Conservation (phyloP, 2,888 invertebrate species). For the Flexamia atlantica region DNA sequence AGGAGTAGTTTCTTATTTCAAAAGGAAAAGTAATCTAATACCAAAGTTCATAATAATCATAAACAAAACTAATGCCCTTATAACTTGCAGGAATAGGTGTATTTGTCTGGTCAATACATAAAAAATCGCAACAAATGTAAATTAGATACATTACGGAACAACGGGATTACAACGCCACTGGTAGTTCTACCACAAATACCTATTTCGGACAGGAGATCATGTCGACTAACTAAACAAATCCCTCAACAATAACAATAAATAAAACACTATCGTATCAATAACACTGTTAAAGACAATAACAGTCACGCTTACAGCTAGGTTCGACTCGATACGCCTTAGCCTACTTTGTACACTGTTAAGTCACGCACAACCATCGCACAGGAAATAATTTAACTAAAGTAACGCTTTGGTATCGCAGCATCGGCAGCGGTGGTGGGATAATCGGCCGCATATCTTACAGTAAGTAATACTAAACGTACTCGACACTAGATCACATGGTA, state of each 20-base stretch:
- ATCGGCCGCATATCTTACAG: conserved; percentile 50
- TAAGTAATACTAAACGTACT: conserved; percentile 39
- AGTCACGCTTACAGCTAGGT: conserved; percentile 35
- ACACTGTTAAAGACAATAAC: neutral
- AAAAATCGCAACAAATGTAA: conserved; percentile 6
- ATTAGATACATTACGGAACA: conserved; percentile 3
- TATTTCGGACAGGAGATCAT: neutral
- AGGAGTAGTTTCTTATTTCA: no score
- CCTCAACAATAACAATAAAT: conserved; percentile 49
- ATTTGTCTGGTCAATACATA: neutral
- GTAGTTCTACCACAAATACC: neutral
- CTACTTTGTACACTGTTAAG: conserved; percentile 55
- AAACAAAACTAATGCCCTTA: conserved; percentile 20
- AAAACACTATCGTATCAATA: neutral
- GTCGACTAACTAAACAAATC: neutral
- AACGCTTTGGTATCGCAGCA: conserved; percentile 50
- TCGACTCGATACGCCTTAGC: conserved; percentile 24
- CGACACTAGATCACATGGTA: conserved; percentile 48
- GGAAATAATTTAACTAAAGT: conserved; percentile 27
- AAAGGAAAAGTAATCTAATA: no score
- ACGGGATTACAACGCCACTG: neutral
- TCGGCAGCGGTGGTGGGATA: conserved; percentile 47
- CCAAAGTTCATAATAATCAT: neutral
- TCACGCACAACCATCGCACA: conserved; percentile 47
- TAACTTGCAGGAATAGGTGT: neutral